Evolutionary conservation across 2,888 invertebrate species (phyloP).

Genomic region (Pristionchus mayeri): DNA sequence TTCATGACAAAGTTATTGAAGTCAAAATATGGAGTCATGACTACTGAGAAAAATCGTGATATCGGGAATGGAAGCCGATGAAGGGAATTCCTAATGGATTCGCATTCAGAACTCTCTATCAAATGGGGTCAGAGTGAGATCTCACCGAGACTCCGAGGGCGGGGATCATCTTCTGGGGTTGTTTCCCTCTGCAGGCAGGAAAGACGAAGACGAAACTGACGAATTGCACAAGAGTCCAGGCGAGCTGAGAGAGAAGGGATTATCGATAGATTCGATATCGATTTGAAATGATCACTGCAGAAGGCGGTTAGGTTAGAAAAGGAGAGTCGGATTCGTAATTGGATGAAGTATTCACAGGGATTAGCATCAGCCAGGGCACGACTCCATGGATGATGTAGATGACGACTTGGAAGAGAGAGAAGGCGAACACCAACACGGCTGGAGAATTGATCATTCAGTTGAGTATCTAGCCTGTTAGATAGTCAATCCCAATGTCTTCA

Average conservation of each 20-base stretch:
- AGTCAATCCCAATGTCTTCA: too few relatives aligned
- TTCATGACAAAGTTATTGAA: too few relatives aligned
- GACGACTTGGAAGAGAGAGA: background rate
- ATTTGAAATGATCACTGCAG: too few relatives aligned
- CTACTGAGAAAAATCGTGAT: too few relatives aligned
- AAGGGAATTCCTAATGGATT: background rate
- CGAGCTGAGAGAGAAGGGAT: background rate
- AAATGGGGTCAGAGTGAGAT: background rate
- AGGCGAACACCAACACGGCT: background rate
- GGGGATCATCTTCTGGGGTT: background rate
- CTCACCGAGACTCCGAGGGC: background rate
- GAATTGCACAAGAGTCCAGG: conserved; percentile 1
- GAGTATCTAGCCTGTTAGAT: too few relatives aligned
- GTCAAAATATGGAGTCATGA: too few relatives aligned
- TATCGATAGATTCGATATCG: too few relatives aligned
- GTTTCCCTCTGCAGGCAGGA: background rate
- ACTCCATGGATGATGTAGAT: conserved; percentile 32
- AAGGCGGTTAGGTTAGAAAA: too few relatives aligned
- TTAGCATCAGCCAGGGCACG: background rate
- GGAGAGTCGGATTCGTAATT: too few relatives aligned
- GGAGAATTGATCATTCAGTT: too few relatives aligned
- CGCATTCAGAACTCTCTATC: background rate
- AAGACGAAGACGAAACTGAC: conserved; percentile 3
- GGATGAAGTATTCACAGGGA: too few relatives aligned
- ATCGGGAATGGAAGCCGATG: too few relatives aligned